Evolutionary conservation across 2,888 invertebrate genomes (phyloP).

Genomic region (Cantharis rustica): DNA sequence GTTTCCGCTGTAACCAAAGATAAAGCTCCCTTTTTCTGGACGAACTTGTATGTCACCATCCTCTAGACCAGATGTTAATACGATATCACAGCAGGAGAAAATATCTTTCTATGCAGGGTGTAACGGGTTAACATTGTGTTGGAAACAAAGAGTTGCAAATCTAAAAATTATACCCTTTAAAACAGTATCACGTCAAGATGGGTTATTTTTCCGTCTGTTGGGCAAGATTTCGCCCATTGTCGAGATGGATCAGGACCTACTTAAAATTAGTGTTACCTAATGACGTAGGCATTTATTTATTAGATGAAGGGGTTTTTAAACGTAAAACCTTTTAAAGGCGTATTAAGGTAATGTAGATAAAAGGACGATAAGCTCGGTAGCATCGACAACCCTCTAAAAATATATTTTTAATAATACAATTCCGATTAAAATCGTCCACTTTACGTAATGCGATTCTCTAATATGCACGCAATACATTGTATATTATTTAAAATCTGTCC

Average conservation of each 20-base stretch:
- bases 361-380: conserved; percentile 42
- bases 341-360: conserved; percentile 34
- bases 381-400: conserved; percentile 43
- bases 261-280: background rate
- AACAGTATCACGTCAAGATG: conserved; percentile 17
- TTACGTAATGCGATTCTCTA: conserved; percentile 38
- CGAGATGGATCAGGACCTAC: background rate
- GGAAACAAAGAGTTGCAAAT: conserved; percentile 21
- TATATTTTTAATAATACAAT: conserved; percentile 44
- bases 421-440: conserved; percentile 44
- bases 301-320: conserved; percentile 5
- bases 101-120: conserved; percentile 24
- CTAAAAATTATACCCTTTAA: conserved; percentile 32
- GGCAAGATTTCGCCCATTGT: background rate
- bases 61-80: conserved; percentile 37
- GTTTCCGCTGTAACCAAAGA: conserved; percentile 24
- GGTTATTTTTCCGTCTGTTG: conserved; percentile 12
- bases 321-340: conserved; percentile 5
- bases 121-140: conserved; percentile 36
- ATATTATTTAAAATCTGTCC: conserved; percentile 9
- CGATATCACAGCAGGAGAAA: conserved; percentile 37
- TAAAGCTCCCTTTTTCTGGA: conserved; percentile 19
- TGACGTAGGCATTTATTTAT: conserved; percentile 3
- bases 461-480: conserved; percentile 39
- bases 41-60: conserved; percentile 19